Evolutionary conservation across 2,888 invertebrate genomes (phyloP), one percentile per base, ranked within the genome.

Genomic region (Campaea margaritaria): DNA sequence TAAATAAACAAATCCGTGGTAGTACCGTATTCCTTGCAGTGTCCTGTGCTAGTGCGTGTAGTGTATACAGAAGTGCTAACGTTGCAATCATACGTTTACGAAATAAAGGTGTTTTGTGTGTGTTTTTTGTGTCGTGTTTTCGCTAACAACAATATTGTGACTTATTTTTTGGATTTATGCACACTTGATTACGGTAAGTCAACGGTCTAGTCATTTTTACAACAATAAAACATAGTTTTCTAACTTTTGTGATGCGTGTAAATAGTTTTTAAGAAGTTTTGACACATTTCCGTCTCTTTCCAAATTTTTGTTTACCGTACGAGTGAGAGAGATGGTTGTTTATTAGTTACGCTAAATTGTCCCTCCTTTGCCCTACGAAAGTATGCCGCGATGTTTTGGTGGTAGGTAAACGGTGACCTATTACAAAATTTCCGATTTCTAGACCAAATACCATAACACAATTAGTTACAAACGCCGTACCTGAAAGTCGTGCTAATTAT

Each of bases 161-260:
- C 77, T 76, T 81, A 76, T 82, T 78, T 86, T 85, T 91, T 89
- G 91, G 91, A 91, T 91, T 89, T 90, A 91, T 91, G 91, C 86
- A 84, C 84, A 83, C 83, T 87, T 87, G 83, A 83, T 73, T 74
- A 83, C 87, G 88, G 91, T 91, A 77, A 89, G 91, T 85, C 64
- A 15, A 46, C 46, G 9, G 50, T 34, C 42, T 44, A 65, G 46
- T 54, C 54, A 62, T 55, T 51, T 47, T 43, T 57, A 62, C 62
- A 56, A 48, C 12, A 16, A 27, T 52, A 61, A 64, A 69, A 69
- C 62, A 64, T 67, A 66, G 65, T 78, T 75, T 31, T 56, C 62
- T 70, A 72, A 80, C 72, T 77, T 83, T 76, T 64, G 52, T 60
- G 68, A 70, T 74, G 70, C 76, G 74, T 83, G 78, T 83, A 85